phyloP scores from a whole-genome alignment of 2,797 vertebrate genomes.

The Sebastes wilsoni region DNA sequence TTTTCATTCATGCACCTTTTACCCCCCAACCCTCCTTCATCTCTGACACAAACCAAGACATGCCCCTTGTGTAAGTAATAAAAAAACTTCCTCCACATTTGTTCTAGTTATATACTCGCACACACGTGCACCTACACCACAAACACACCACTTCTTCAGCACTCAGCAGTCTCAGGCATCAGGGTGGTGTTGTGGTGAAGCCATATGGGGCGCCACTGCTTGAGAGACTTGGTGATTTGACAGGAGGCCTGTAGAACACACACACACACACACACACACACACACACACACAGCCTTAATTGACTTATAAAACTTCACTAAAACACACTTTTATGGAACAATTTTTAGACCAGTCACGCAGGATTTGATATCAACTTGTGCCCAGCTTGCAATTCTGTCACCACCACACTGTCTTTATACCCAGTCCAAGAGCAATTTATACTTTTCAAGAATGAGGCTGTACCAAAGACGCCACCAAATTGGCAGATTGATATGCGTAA shows the following conservation, averaged over 20 bases:
- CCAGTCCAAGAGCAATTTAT: conserved; percentile 70
- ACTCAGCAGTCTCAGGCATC: conserved; percentile 68
- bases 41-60: conserved; percentile 43
- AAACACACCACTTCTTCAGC: conserved; percentile 57
- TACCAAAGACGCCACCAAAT: conserved; percentile 59
- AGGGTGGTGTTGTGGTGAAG: conserved; percentile 78
- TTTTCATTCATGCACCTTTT: conserved; percentile 66
- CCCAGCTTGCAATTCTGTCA: conserved; percentile 75
- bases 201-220: conserved; percentile 74
- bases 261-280: conserved; percentile 41
- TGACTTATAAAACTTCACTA: conserved; percentile 82
- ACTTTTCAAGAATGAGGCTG: conserved; percentile 38
- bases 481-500: conserved; percentile 48
- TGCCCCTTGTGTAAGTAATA: conserved; percentile 10
- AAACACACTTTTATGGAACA: conserved; percentile 80
- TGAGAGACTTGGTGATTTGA: conserved; percentile 75
- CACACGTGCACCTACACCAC: conserved; percentile 58
- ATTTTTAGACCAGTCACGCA: conserved; percentile 75
- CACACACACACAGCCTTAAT: conserved; percentile 72
- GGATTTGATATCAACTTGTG: conserved; percentile 79
- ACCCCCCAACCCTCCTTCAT: conserved; percentile 13
- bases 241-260: conserved; percentile 58
- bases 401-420: conserved; percentile 69
- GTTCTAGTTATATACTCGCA: conserved; percentile 11
- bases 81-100: conserved; percentile 28